Evolutionary conservation across 2,797 vertebrate genomes (phyloP).

Genomic region (Onychomys torridus): DNA sequence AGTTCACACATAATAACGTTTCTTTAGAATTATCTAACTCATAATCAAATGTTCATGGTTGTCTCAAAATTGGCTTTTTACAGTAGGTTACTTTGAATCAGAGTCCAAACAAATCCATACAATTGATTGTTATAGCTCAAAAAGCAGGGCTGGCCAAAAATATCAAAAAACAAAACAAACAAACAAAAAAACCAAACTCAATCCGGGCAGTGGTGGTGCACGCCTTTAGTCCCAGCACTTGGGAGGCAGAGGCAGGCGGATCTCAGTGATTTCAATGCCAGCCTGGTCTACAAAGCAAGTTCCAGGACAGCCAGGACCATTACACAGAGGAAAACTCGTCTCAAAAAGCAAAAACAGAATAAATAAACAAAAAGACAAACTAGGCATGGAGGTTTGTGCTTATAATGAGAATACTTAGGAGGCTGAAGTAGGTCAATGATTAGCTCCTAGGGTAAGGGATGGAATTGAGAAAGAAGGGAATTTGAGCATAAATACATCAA

Average conservation of each 20-base stretch:
- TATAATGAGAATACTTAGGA: background rate
- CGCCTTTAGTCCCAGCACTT: background rate
- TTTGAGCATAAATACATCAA: background rate
- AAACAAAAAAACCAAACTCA: too few species aligned
- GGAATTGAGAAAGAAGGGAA: background rate
- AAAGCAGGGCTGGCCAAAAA: background rate
- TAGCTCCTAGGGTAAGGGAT: background rate
- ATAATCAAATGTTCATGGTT: constrained; percentile 30
- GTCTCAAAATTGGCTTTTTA: constrained; percentile 38
- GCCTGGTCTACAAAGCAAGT: background rate
- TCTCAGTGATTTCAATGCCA: background rate
- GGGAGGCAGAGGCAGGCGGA: background rate
- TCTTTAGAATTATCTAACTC: too few species aligned
- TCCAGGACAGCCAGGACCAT: background rate
- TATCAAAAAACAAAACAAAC: too few species aligned
- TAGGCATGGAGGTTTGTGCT: background rate
- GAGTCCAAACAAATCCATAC: background rate
- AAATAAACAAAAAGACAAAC: background rate
- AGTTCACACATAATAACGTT: background rate
- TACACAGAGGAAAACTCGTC: background rate
- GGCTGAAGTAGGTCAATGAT: background rate
- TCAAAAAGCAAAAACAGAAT: background rate
- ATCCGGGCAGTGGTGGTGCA: background rate
- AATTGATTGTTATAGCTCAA: background rate
- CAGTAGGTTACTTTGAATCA: constrained; percentile 24